phyloP scores from a whole-genome alignment of 2,888 invertebrate species.

The Gibbula magus region DNA sequence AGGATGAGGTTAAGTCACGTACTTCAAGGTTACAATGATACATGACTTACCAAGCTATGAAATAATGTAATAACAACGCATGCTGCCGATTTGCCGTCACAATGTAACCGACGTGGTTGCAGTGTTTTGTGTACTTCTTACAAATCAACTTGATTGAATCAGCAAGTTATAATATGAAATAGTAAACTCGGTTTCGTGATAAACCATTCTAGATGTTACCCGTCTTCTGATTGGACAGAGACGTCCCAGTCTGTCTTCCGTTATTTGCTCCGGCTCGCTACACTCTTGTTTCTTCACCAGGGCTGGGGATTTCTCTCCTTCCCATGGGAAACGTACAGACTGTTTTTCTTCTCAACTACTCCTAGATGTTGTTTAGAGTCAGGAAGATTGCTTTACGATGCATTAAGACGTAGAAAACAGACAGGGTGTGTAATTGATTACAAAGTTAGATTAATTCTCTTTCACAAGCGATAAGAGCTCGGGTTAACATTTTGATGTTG shows the following conservation, averaged over 20 bases:
- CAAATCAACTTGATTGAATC: too few relatives aligned
- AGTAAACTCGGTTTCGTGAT: too few relatives aligned
- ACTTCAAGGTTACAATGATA: too few relatives aligned
- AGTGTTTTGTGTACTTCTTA: too few relatives aligned
- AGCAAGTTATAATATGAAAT: too few relatives aligned
- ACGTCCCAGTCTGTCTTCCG: background rate
- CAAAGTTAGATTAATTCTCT: background rate
- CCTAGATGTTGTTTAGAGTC: background rate
- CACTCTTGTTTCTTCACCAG: background rate
- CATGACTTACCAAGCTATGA: too few relatives aligned
- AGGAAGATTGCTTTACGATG: background rate
- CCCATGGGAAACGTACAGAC: background rate
- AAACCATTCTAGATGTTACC: background rate
- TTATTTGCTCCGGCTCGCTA: background rate
- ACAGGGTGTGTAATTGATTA: background rate
- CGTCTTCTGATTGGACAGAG: background rate
- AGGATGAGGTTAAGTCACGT: too few relatives aligned
- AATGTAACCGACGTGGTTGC: too few relatives aligned
- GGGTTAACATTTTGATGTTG: too few relatives aligned
- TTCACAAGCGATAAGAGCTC: too few relatives aligned
- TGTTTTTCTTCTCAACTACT: slow-evolving; percentile 1
- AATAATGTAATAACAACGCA: too few relatives aligned
- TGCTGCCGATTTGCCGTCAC: too few relatives aligned
- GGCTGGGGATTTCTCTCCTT: background rate
- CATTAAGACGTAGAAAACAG: background rate